Base-by-base conservation (phyloP, 1,140 invertebrate species). In the Zophobas atratus region DNA sequence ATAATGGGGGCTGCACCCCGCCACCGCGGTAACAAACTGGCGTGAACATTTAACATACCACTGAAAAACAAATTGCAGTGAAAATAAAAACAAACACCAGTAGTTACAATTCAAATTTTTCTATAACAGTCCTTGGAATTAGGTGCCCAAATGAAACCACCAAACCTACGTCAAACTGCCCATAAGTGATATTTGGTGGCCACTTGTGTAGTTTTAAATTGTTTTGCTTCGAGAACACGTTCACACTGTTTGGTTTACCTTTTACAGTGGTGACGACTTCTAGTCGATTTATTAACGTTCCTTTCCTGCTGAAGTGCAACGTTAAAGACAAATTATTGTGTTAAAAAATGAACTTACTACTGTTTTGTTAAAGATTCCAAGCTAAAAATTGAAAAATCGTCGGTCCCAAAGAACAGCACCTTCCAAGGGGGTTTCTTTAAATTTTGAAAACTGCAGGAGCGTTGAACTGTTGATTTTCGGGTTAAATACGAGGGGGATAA, bases 41-140 rank as follows among this genome's bases (percentile, higher is more conserved):
- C 95, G 88, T 99, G 98, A 0, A 98, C 92, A 89, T 97, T 97
- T 48, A 97, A 87, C 88, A 97, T 96, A 8, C 97, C 97, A 86
- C 95, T 97, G 36, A 35, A 71, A 76, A 33, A 0, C 48, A 71
- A 0, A n/a, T 43, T 8, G 34, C n/a, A 73, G 32, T 41, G 46
- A 34, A 34, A 1, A 43, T 6, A 6, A 46, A 74, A 74, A 53
- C 2, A 38, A 39, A 57, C 6, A 74, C 39, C 77, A 48, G 20
- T 43, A 76, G 78, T 89, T 88, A 92, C 90, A 91, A 80, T 46
- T 91, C 89, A 86, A 94, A 93, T 38, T 87, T 85, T 53, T 90
- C 85, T 38, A 94, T 94, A 1, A 94, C 86, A 8, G 85, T 72
- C 73, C 88, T 82, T 1, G 93, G 92, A 84, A 94, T 93, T 70